Conservation (phyloP, 2,797 vertebrate genomes). For the Varecia variegata region DNA sequence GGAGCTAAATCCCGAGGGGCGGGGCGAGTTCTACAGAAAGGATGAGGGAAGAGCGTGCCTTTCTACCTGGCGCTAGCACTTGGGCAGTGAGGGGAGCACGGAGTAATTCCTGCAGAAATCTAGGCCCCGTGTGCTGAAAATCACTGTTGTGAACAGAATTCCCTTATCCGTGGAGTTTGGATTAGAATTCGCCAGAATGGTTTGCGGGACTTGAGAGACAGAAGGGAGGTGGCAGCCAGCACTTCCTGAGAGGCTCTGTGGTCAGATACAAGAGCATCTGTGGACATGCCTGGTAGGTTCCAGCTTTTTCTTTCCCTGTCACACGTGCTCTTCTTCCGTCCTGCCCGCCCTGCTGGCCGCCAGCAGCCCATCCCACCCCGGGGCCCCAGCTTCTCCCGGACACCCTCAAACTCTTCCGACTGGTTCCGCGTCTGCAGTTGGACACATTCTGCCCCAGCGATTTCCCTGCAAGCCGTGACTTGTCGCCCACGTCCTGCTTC, state of each 20-base stretch:
- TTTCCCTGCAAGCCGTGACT: not conserved
- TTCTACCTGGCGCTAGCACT: rapidly evolving
- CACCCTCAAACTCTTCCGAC: not conserved
- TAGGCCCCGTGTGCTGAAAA: rapidly evolving
- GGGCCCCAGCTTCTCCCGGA: not conserved
- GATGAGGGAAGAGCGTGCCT: not conserved
- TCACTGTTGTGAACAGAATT: rapidly evolving
- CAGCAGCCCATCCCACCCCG: not conserved
- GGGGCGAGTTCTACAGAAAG: not conserved
- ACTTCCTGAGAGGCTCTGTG: not conserved
- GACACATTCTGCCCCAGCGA: not conserved
- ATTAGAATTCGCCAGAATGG: rapidly evolving
- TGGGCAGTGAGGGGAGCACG: rapidly evolving
- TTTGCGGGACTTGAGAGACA: not conserved
- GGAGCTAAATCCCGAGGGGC: not conserved
- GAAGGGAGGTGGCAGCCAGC: rapidly evolving
- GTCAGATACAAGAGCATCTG: rapidly evolving
- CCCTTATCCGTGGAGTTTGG: rapidly evolving
- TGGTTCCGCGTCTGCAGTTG: not conserved
- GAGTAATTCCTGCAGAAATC: rapidly evolving
- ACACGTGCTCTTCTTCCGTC: not conserved
- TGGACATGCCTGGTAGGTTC: rapidly evolving
- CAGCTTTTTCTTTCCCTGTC: not conserved
- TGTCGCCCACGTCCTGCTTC: not conserved
- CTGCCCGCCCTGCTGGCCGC: rapidly evolving